Conservation (phyloP, 53 echinoderm and acorn worm genomes). For the Pentamera pediparva region DNA sequence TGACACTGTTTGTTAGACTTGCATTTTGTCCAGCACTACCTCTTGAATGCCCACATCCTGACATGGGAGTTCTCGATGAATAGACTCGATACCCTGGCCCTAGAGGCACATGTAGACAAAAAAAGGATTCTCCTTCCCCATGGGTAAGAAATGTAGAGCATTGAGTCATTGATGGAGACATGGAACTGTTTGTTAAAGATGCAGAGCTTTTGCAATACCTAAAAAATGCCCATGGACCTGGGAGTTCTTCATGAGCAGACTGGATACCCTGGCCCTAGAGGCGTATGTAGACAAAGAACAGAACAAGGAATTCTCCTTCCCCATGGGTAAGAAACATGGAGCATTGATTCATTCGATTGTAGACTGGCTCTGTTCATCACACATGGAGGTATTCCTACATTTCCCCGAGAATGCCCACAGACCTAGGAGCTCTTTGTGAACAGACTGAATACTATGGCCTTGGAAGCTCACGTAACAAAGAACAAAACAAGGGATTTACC, state of each 20-base stretch:
- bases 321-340: constrained; percentile 67
- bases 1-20: too few relatives aligned
- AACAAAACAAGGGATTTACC: constrained; percentile 93
- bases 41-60: constrained; percentile 58
- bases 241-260: constrained; percentile 93
- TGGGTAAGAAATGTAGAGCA: constrained; percentile 63
- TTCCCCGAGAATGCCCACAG: constrained; percentile 55
- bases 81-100: constrained; percentile 76
- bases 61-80: constrained; percentile 98
- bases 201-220: constrained; percentile 71
- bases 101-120: constrained; percentile 88
- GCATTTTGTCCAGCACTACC: constrained; percentile 68
- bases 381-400: constrained; percentile 73
- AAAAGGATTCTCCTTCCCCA: constrained; percentile 95
- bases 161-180: too few relatives aligned
- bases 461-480: constrained; percentile 88
- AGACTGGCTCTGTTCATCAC: too few relatives aligned
- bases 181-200: too few relatives aligned
- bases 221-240: constrained; percentile 63
- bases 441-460: constrained; percentile 74
- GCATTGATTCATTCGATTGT: too few relatives aligned
- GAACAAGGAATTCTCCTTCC: constrained; percentile 96
- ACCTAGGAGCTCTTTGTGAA: constrained; percentile 97
- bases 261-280: constrained; percentile 85
- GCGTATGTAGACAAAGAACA: constrained; percentile 91